Base-by-base conservation (phyloP, 2,113 vertebrate species). In the Indri indri region DNA sequence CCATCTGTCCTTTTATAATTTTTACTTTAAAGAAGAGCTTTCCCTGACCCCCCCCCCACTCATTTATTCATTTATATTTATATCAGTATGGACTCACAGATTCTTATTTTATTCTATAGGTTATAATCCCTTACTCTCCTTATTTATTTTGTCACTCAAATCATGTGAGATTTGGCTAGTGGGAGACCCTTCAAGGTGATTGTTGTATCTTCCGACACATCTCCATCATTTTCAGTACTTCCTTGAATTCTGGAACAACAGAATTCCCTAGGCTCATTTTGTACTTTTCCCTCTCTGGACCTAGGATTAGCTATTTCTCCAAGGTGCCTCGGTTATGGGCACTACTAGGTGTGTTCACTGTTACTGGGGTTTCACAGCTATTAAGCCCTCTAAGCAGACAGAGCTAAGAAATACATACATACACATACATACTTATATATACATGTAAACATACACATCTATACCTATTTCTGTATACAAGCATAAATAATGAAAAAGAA, bases 131-230 rank as follows among this genome's bases (percentile, higher is more conserved):
- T 22, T 47, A 54, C 32, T 82, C 20, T 76, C 37, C 47, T 47
- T 77, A 82, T 59, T 82, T 82, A 71, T 71, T 95, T 93, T 95
- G 16, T 50, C 84, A 30, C 23, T 95, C 77, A 83, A 95, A 79
- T 77, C 87, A 52, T 6, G 61, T 34, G 52, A 54, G 20, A 77
- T 57, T 76, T 96, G 74, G 84, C n/a, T 32, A 89, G 34, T 1
- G 5, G 42, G 16, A 77, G 47, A n/a, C 20, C 59, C 61, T 87
- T 87, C 40, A 81, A 95, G 66, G 10, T 68, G 12, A 37, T 68
- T 82, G 13, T 17, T 32, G 10, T 81, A 71, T 32, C n/a, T 88
- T 88, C 71, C 85, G 23, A 80, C 30, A 89, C 8, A 27, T 27
- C 6, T 23, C 40, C 32, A 87, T 54, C 94, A 91, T 91, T 85